These are phyloP conservation scores for Sarcoramphus papa DNA, from an alignment of 2,797 vertebrate genomes.

Conservation along the genomic window DNA sequence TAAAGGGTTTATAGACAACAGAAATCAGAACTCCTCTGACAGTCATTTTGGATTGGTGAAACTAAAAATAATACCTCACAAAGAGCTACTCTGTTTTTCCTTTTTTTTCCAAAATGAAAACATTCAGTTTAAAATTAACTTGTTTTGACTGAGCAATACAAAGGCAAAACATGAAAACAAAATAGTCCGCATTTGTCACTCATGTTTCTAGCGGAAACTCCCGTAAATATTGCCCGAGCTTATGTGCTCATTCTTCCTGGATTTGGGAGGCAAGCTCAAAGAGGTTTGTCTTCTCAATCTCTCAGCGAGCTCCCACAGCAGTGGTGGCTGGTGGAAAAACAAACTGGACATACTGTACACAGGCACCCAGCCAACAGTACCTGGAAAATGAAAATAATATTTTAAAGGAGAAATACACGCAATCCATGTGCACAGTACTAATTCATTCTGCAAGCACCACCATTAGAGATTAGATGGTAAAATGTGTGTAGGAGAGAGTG, in stretches of 20 bases:
- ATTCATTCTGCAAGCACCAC: not conserved
- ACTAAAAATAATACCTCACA: not conserved
- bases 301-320: not conserved
- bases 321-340: constrained; percentile 19
- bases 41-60: fast-evolving
- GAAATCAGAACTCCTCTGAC: not conserved
- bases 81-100: not conserved
- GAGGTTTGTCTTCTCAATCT: not conserved
- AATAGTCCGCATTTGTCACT: not conserved
- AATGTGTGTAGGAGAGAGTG: not conserved
- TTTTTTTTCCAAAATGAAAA: not conserved
- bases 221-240: not conserved
- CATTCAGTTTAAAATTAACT: constrained; percentile 20
- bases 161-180: not conserved
- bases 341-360: not conserved
- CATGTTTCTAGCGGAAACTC: not conserved
- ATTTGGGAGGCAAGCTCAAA: not conserved
- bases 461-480: not conserved
- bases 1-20: not conserved
- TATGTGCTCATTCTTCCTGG: not conserved
- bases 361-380: constrained; percentile 13
- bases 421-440: not conserved
- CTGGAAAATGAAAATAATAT: not conserved
- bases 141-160: constrained; percentile 3
- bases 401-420: not conserved